Conservation (phyloP, 2,888 invertebrate genomes). For the Hypselothyrea guttata region DNA sequence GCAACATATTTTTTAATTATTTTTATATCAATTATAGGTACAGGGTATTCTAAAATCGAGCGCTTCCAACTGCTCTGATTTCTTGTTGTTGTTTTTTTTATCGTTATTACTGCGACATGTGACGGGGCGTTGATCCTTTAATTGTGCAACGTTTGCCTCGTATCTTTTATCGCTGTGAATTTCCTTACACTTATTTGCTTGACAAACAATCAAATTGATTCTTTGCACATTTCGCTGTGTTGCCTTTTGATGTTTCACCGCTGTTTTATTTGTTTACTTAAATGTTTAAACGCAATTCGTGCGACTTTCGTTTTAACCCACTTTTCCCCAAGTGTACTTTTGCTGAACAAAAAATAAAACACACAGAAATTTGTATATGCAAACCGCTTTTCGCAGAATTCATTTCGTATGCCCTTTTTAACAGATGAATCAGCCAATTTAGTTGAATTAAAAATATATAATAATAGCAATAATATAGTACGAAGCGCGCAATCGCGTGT, state of each 20-base stretch:
- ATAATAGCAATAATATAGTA: conserved; percentile 25
- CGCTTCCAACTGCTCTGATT: too few species aligned
- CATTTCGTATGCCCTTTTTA: conserved; percentile 20
- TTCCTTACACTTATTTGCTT: conserved; percentile 27
- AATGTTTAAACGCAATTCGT: conserved; percentile 38
- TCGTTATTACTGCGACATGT: conserved; percentile 9
- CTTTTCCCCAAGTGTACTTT: conserved; percentile 45
- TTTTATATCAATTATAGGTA: too few species aligned
- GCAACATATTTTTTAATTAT: too few species aligned
- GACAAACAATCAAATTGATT: conserved; percentile 61
- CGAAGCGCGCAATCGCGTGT: conserved; percentile 16
- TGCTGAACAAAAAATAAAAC: conserved; percentile 27
- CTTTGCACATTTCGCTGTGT: conserved; percentile 37
- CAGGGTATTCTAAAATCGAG: too few species aligned
- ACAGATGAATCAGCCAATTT: conserved; percentile 69
- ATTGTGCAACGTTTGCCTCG: conserved; percentile 1
- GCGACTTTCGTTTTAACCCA: conserved; percentile 68
- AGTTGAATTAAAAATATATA: conserved; percentile 54
- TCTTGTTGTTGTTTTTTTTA: neutral
- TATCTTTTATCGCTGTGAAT: conserved; percentile 23
- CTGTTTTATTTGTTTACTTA: conserved; percentile 35
- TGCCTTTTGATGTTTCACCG: conserved; percentile 56
- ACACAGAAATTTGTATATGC: conserved; percentile 3
- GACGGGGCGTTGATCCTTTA: conserved; percentile 42
- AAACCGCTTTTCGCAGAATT: conserved; percentile 33